Conservation (phyloP, 2,113 vertebrate genomes). For the Rattus norvegicus region GRCr8 NC_086023.1:98557501-98558000, state of each 20-base stretch:
- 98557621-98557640: neutral
- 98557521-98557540: neutral
- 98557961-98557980: accelerated
- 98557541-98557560: neutral
- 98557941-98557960: neutral
- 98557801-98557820: neutral
- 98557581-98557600: neutral
- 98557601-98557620: no score
- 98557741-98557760: neutral
- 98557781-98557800: neutral
- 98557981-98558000: neutral
- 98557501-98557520: neutral
- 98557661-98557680: neutral
- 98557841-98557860: neutral
- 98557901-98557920: neutral
- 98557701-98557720: neutral
- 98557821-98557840: neutral
- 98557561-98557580: neutral
- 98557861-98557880: neutral
- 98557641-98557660: neutral
- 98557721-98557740: neutral
- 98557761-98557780: neutral
- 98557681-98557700: neutral
- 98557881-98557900: neutral
- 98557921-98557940: neutral